Percentiles rank a stretch among this genome's conserved stretches.
These are phyloP conservation scores for Oncorhynchus clarkii DNA, from an alignment of 2,113 vertebrate species.

Conservation along the genomic window DNA sequence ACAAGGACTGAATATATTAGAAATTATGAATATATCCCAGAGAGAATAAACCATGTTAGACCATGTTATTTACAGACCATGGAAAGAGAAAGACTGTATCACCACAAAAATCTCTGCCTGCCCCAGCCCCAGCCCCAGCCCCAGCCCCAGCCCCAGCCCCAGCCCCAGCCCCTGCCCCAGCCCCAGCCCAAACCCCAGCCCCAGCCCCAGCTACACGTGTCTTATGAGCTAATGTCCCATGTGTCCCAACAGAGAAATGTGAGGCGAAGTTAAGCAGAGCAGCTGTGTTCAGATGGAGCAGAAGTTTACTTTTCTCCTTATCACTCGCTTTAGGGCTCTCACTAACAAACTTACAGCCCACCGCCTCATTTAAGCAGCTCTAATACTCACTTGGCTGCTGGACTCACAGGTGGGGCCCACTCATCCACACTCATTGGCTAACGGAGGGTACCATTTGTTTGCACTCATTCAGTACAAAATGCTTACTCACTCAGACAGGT, in stretches of 20 bases:
- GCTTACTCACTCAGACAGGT: not conserved
- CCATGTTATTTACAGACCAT: constrained; percentile 45
- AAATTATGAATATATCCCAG: not conserved
- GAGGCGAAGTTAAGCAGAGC: constrained; percentile 39
- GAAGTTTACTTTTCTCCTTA: constrained; percentile 41
- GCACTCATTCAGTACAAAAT: constrained; percentile 2
- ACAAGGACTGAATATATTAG: too few species aligned
- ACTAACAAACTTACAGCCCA: constrained; percentile 20
- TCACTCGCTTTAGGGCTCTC: constrained; percentile 30
- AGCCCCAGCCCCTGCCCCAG: too few species aligned
- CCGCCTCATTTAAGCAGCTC: constrained; percentile 43
- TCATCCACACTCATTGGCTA: constrained; percentile 40
- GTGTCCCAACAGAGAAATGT: constrained; percentile 35
- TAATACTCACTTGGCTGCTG: not conserved
- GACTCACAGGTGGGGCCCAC: constrained; percentile 22
- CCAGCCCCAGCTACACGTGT: not conserved
- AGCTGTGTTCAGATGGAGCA: constrained; percentile 53
- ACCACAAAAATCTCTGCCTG: constrained; percentile 26
- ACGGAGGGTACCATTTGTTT: constrained; percentile 24
- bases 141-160: too few species aligned
- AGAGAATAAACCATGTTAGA: constrained; percentile 22
- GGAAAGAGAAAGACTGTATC: constrained; percentile 45
- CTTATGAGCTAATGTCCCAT: constrained; percentile 53
- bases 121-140: too few species aligned
- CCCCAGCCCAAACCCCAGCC: too few species aligned